These are phyloP conservation scores for Drosophila ezoana DNA, from an alignment of 2,888 invertebrate species.

Conservation along the genomic window DNA sequence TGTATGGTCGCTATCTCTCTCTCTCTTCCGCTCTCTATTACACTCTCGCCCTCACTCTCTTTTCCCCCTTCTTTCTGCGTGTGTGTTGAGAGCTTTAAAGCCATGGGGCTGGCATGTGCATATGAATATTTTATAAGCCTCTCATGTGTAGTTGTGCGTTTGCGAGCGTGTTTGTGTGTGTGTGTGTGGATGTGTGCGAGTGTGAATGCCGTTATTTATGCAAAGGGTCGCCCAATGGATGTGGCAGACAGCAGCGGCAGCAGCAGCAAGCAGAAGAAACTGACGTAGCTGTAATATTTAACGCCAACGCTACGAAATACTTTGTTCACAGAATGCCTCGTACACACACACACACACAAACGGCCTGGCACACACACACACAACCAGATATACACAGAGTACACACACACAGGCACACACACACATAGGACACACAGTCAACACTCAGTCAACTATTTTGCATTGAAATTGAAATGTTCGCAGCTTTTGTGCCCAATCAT, in stretches of 20 bases:
- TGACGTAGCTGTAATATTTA: conserved; percentile 63
- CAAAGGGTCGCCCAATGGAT: conserved; percentile 33
- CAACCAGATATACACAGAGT: conserved; percentile 5
- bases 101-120: conserved; percentile 63
- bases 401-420: conserved; percentile 1
- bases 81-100: conserved; percentile 67
- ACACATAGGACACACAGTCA: conserved; percentile 5
- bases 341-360: background rate
- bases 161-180: conserved; percentile 3
- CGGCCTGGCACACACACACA: conserved; percentile 10
- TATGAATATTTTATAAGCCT: conserved; percentile 77
- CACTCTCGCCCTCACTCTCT: too few species aligned
- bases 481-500: conserved; percentile 59
- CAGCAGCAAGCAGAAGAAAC: conserved; percentile 48
- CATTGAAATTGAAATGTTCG: conserved; percentile 74
- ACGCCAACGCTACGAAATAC: conserved; percentile 50
- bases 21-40: too few species aligned
- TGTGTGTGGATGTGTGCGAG: conserved; percentile 14
- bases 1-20: too few species aligned
- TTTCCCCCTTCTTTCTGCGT: background rate
- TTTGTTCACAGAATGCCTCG: conserved; percentile 30
- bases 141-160: conserved; percentile 33
- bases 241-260: conserved; percentile 28
- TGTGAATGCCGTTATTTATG: conserved; percentile 34
- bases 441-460: conserved; percentile 61